Conservation (phyloP, 2,888 invertebrate genomes). For the Priocnemis perturbator region DNA sequence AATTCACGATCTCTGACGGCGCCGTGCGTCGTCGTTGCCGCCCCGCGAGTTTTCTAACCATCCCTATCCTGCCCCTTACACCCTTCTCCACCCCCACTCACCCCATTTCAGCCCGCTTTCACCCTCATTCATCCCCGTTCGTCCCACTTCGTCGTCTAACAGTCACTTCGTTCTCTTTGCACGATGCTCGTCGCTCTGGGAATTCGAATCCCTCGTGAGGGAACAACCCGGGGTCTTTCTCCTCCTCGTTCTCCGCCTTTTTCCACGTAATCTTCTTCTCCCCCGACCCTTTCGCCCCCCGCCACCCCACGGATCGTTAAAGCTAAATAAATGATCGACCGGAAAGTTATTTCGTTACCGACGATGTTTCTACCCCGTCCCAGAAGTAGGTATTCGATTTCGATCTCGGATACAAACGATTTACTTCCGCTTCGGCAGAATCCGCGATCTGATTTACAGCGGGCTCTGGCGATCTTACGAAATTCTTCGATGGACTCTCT, state of each 20-base stretch:
- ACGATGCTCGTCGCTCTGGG: conserved; percentile 24
- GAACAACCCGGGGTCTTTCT: not conserved
- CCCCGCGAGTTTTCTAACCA: not conserved
- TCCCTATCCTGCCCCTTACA: not conserved
- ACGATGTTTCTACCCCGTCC: conserved; percentile 1
- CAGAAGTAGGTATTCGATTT: too few species aligned
- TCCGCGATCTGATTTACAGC: too few species aligned
- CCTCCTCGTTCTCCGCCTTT: too few species aligned
- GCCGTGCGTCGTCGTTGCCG: not conserved
- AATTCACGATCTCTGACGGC: conserved; percentile 24
- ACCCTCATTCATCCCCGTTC: too few species aligned
- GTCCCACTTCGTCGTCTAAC: too few species aligned
- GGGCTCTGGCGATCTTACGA: too few species aligned
- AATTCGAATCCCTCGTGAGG: conserved; percentile 20
- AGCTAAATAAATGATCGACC: conserved; percentile 32
- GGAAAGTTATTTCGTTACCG: conserved; percentile 29
- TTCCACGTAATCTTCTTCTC: not conserved
- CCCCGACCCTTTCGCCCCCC: not conserved
- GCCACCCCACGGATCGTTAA: conserved; percentile 15
- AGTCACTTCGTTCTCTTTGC: not conserved
- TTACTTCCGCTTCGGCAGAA: too few species aligned
- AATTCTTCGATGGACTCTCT: too few species aligned
- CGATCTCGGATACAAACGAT: too few species aligned
- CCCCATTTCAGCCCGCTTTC: not conserved
- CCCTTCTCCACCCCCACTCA: too few species aligned